Evolutionary conservation across 2,888 invertebrate genomes (phyloP).

Genomic region (Tiliacea citrago): DNA sequence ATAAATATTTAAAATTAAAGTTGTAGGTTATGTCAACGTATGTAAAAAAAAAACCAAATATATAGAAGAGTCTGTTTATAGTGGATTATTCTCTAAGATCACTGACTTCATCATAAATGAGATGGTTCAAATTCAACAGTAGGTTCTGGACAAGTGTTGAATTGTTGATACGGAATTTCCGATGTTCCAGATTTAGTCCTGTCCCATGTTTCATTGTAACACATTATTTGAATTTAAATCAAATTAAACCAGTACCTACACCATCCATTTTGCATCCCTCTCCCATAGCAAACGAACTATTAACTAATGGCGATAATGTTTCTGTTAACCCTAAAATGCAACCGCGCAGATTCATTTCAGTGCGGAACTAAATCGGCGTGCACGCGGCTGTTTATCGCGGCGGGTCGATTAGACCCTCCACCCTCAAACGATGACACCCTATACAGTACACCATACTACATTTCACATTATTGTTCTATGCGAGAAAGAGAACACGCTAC

Average conservation of each 20-base stretch:
- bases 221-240: background rate
- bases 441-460: slow-evolving; percentile 56
- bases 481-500: slow-evolving; percentile 68
- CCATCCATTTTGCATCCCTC: slow-evolving; percentile 49
- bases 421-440: slow-evolving; percentile 77
- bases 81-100: background rate
- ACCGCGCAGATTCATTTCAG: slow-evolving; percentile 83
- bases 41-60: no score
- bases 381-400: slow-evolving; percentile 82
- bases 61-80: background rate
- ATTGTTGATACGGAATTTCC: background rate
- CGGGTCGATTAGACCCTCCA: slow-evolving; percentile 82
- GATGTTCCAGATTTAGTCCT: background rate
- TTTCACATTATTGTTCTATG: slow-evolving; percentile 71
- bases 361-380: slow-evolving; percentile 83
- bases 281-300: slow-evolving; percentile 68
- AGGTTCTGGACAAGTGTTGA: background rate
- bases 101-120: background rate
- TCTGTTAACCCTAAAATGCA: slow-evolving; percentile 83
- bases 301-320: slow-evolving; percentile 73
- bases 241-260: slow-evolving; percentile 20
- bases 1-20: no score
- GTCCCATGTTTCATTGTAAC: background rate
- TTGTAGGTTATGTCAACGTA: no score
- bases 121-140: background rate